Conservation (phyloP, 2,113 vertebrate genomes). For the Ia io region DNA sequence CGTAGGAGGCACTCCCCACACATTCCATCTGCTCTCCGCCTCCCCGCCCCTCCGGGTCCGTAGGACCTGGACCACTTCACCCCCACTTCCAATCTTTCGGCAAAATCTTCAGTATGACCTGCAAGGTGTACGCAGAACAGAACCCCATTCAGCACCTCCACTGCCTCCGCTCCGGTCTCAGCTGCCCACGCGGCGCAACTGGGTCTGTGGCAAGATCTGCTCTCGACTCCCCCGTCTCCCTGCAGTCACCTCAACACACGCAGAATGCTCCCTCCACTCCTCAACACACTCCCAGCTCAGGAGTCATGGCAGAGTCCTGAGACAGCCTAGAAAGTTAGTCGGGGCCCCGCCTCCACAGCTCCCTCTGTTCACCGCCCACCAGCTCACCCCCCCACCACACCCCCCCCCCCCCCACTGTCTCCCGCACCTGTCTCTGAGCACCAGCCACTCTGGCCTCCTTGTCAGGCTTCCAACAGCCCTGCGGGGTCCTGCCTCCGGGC, state of each 20-base stretch:
- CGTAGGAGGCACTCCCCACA: background rate
- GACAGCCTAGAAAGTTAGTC: background rate
- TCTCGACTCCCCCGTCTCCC: background rate
- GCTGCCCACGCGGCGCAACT: too few species aligned
- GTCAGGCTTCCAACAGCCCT: too few species aligned
- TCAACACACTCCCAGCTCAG: background rate
- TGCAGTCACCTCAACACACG: background rate
- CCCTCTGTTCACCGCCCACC: background rate
- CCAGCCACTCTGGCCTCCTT: background rate
- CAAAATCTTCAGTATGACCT: background rate
- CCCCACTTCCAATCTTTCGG: background rate
- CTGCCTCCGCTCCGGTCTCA: background rate
- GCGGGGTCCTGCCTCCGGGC: background rate
- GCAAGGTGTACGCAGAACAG: fast-evolving
- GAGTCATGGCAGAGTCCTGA: background rate
- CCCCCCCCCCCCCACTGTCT: too few species aligned
- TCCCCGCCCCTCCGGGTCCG: too few species aligned
- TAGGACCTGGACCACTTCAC: too few species aligned
- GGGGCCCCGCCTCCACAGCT: fast-evolving
- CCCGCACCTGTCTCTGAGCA: background rate
- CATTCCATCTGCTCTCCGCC: background rate
- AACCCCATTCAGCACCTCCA: fast-evolving
- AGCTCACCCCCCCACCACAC: background rate
- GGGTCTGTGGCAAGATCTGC: background rate
- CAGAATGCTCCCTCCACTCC: background rate